Evolutionary conservation across 2,113 vertebrate species (phyloP).

Genomic region (Rhinoptilus africanus): DNA sequence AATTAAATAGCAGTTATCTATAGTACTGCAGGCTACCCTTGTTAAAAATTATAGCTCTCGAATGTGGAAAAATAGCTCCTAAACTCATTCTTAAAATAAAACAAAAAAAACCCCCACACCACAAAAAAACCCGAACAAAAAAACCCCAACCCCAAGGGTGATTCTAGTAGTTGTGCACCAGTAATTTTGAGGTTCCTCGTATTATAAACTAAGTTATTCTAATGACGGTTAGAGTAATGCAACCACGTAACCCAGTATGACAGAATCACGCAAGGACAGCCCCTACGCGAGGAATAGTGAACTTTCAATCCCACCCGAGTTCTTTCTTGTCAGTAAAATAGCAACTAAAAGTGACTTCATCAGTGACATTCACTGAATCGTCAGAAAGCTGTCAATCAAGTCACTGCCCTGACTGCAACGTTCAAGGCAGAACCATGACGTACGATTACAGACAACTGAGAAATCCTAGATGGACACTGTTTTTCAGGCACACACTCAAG

Average conservation of each 20-base stretch:
- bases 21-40: neutral
- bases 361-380: neutral
- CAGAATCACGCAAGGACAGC: neutral
- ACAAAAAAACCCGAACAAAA: neutral
- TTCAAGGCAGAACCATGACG: neutral
- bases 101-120: neutral
- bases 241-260: neutral
- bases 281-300: rapidly evolving
- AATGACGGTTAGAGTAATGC: neutral
- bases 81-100: neutral
- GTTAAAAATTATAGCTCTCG: neutral
- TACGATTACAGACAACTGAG: neutral
- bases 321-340: neutral
- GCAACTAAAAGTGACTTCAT: neutral
- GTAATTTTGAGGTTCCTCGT: neutral
- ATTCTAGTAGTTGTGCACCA: neutral
- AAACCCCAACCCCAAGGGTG: neutral
- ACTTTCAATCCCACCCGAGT: neutral
- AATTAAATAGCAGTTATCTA: neutral
- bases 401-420: neutral
- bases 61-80: neutral
- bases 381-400: neutral
- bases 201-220: neutral
- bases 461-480: neutral
- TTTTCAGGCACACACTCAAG: neutral